Conservation (phyloP, 2,888 invertebrate species). For the Mesorhabditis sp. region DNA sequence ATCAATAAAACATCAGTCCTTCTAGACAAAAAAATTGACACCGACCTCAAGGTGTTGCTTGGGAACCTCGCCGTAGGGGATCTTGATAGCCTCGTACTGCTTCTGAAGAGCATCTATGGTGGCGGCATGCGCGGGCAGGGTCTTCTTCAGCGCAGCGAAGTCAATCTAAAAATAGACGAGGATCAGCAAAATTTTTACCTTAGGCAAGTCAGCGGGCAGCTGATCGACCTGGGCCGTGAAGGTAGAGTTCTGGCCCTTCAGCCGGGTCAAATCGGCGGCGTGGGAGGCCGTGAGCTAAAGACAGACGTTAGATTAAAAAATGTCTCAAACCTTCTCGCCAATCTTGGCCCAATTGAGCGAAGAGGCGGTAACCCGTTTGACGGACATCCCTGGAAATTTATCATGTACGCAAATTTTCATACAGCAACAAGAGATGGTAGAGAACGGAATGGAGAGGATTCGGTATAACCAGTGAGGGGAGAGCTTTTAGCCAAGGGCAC, state of each 20-base stretch:
- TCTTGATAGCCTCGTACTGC: conserved; percentile 55
- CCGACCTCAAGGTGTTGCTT: conserved; percentile 37
- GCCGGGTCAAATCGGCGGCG: conserved; percentile 46
- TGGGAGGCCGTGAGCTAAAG: conserved; percentile 37
- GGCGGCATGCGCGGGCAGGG: conserved; percentile 51
- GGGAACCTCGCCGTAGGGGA: conserved; percentile 55
- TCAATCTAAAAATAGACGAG: conserved; percentile 30
- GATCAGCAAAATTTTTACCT: conserved; percentile 20
- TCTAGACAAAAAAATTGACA: conserved; percentile 7
- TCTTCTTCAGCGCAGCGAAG: conserved; percentile 56
- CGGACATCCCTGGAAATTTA: conserved; percentile 38
- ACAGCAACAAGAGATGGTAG: too few relatives aligned
- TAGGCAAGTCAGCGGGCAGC: conserved; percentile 54
- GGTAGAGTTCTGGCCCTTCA: conserved; percentile 53
- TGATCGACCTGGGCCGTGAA: conserved; percentile 46
- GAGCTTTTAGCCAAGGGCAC: too few relatives aligned
- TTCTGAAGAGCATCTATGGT: conserved; percentile 54
- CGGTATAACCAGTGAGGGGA: too few relatives aligned
- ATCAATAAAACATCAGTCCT: conserved; percentile 5
- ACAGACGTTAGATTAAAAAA: not conserved
- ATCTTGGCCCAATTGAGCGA: conserved; percentile 56
- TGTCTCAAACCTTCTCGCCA: conserved; percentile 17
- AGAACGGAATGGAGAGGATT: too few relatives aligned
- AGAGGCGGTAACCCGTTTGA: conserved; percentile 53
- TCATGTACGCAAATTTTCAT: not conserved